Evolutionary conservation across 92 coral and sea anemone species (phyloP).

Genomic region (Parazoanthus swiftii): DNA sequence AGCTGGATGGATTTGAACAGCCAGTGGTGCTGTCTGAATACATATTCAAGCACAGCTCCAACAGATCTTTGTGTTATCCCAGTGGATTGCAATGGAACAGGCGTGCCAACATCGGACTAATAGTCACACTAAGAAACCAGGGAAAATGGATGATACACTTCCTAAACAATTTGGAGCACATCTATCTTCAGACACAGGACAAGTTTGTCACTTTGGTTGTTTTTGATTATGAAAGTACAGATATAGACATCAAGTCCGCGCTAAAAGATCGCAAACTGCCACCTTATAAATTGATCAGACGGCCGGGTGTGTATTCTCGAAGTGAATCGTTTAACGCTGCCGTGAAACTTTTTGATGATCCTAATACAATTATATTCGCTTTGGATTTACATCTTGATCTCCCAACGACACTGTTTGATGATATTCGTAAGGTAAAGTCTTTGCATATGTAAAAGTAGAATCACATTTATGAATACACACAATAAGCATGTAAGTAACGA

Average conservation of each 20-base stretch:
- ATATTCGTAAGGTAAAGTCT: conserved; percentile 49
- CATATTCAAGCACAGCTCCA: conserved; percentile 52
- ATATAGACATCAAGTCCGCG: conserved; percentile 59
- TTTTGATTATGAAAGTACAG: conserved; percentile 58
- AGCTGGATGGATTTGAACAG: conserved; percentile 37
- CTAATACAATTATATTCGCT: conserved; percentile 47
- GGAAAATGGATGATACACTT: conserved; percentile 73
- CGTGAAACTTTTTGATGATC: conserved; percentile 44
- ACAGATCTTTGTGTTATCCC: conserved; percentile 55
- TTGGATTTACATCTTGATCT: conserved; percentile 56
- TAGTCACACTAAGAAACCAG: conserved; percentile 57
- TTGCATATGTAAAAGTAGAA: neutral
- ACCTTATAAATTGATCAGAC: conserved; percentile 42
- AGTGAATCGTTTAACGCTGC: conserved; percentile 52
- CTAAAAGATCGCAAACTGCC: conserved; percentile 55
- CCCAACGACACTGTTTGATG: conserved; percentile 39
- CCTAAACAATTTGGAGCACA: conserved; percentile 58
- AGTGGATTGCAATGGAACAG: no score
- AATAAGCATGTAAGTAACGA: neutral
- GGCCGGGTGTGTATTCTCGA: conserved; percentile 45
- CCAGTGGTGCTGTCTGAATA: conserved; percentile 68
- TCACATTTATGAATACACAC: neutral
- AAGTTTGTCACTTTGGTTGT: conserved; percentile 51
- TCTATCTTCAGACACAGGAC: conserved; percentile 60
- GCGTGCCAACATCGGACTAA: neutral